phyloP scores from a whole-genome alignment of 2,888 invertebrate species.

The Hoplodrina blanda region DNA sequence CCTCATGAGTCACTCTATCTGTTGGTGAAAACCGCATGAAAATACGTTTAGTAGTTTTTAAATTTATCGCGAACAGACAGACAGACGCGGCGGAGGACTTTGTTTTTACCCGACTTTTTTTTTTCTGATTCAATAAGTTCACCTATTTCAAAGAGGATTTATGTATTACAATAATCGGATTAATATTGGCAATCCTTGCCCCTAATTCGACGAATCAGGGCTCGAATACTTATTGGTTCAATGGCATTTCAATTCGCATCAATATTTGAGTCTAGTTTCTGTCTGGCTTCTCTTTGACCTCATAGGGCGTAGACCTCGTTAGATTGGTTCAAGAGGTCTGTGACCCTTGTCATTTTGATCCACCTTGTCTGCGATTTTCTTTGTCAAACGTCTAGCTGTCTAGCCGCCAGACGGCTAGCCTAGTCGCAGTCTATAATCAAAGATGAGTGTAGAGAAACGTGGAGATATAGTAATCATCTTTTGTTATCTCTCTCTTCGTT shows the following conservation, averaged over 20 bases:
- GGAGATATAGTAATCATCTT: not conserved
- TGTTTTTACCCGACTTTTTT: no score
- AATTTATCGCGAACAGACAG: no score
- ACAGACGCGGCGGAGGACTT: no score
- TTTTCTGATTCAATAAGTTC: slow-evolving; percentile 10
- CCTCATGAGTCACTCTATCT: no score
- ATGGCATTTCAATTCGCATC: slow-evolving; percentile 9
- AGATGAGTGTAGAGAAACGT: slow-evolving; percentile 3
- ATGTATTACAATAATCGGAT: slow-evolving; percentile 32
- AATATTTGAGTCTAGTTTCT: slow-evolving; percentile 15
- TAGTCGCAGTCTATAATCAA: slow-evolving; percentile 8
- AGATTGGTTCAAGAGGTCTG: slow-evolving; percentile 39
- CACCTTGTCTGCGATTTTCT: slow-evolving; percentile 52
- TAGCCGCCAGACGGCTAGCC: slow-evolving; percentile 42
- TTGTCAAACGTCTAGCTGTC: slow-evolving; percentile 44
- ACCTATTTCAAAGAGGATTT: slow-evolving; percentile 12
- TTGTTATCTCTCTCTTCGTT: not conserved
- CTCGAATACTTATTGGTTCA: not conserved
- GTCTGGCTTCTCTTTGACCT: slow-evolving; percentile 48
- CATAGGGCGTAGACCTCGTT: slow-evolving; percentile 46
- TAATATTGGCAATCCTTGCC: slow-evolving; percentile 7
- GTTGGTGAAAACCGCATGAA: no score
- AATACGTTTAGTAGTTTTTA: no score
- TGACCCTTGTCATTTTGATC: slow-evolving; percentile 39
- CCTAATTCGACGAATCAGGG: not conserved